Evolutionary conservation across 2,888 invertebrate species (phyloP), one percentile per base, ranked within the genome.

Genomic region (Lycaena phlaeas): DNA sequence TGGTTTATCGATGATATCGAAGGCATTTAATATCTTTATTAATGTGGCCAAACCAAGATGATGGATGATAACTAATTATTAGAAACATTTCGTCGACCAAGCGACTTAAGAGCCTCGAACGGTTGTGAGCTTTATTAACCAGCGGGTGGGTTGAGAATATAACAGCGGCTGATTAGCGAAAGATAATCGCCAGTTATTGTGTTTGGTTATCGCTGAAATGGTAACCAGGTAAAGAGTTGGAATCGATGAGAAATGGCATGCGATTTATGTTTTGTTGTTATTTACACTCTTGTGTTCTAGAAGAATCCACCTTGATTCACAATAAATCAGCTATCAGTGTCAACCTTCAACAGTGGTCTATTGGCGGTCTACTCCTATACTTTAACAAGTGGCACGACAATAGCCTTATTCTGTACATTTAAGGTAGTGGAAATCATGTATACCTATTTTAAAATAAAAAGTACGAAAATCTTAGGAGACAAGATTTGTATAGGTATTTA

Each of bases 61-160:
- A 78, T 76, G 70, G 76, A 78, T 76, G 77, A 76, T 76, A 76
- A 76, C 74, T 78, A 78, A 78, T 78, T 76, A 78, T 75, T 75
- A 67, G 76, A 76, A 76, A 78, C 76, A 78, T 75, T 73, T 73
- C 63, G 70, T 67, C 71, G 72, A 72, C 69, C 68, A 63, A 59
- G 62, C 69, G 65, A 41, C 12, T 34, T 31, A 30, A 40, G 40
- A 30, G 27, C 38, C n/a, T 41, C 27, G 18, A 6, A 5, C 36
- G 18, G 41, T 22, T 15, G 41, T 49, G 30, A 31, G 51, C 59
- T 54, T 51, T 61, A 56, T 12, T 0, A 0, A 0, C 25, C 4
- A 25, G 3, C 14, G 0, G 3, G 31, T 61, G 63, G 49, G 59
- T 52, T 17, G 14, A 42, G 36, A 27, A 37, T 27, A 10, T 9